These are phyloP conservation scores for Rhabdomys dilectus DNA, from an alignment of 2,113 vertebrate genomes.

Conservation along the genomic window DNA sequence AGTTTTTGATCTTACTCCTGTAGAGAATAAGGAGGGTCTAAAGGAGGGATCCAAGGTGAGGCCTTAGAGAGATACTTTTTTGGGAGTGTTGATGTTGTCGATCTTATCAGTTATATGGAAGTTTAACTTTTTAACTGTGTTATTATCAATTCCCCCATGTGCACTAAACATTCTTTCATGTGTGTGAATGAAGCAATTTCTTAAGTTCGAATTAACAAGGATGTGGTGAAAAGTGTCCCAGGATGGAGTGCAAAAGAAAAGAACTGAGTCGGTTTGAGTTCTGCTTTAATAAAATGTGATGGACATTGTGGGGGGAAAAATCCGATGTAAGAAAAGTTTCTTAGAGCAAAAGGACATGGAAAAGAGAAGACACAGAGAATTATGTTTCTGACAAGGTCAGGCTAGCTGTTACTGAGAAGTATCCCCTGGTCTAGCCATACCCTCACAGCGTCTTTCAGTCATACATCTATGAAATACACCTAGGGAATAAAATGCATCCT, in stretches of 20 bases:
- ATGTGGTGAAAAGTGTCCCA: background rate
- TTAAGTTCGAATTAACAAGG: constrained; percentile 3
- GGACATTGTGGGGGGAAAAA: background rate
- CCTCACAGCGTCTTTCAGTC: background rate
- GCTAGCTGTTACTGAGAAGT: background rate
- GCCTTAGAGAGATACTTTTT: background rate
- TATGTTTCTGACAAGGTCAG: background rate
- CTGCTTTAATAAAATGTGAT: background rate
- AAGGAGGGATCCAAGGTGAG: background rate
- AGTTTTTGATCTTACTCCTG: background rate
- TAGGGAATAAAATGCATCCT: background rate
- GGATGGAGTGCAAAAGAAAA: background rate
- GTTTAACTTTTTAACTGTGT: background rate
- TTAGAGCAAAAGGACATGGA: background rate
- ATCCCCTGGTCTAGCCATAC: background rate
- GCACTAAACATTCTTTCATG: background rate
- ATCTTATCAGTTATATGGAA: background rate
- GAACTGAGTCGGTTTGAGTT: background rate
- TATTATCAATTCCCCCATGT: background rate
- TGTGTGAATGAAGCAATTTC: background rate
- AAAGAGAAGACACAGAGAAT: background rate
- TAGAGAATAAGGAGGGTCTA: background rate
- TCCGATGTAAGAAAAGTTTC: background rate
- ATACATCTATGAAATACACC: background rate
- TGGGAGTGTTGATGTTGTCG: background rate